Evolutionary conservation across 2,888 invertebrate genomes (phyloP).

Genomic region (Lepidochrysops patricia): DNA sequence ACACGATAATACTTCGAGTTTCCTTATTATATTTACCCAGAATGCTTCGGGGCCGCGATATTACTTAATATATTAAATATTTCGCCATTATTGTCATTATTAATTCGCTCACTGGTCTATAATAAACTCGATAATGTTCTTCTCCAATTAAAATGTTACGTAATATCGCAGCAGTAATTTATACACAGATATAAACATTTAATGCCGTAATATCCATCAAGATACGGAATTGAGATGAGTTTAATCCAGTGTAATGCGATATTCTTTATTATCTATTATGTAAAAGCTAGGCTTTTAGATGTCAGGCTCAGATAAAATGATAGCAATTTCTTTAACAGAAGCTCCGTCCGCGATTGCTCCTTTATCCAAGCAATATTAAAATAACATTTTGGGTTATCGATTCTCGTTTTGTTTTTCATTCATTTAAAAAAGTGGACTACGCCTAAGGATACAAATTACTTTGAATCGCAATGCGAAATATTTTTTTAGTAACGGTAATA

Average conservation of each 20-base stretch:
- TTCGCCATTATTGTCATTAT: not conserved
- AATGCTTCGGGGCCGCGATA: not conserved
- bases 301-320: conserved; percentile 5
- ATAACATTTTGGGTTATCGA: conserved; percentile 3
- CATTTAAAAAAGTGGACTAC: not conserved
- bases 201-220: conserved; percentile 11
- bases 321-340: conserved; percentile 6
- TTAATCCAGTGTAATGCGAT: conserved; percentile 10
- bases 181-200: conserved; percentile 12
- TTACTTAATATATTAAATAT: not conserved
- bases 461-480: not conserved
- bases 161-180: conserved; percentile 3
- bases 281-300: conserved; percentile 12
- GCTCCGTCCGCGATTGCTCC: conserved; percentile 2
- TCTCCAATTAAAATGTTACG: conserved; percentile 8
- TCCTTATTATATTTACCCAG: not conserved
- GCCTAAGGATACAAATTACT: not conserved
- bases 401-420: not conserved
- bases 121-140: conserved; percentile 6
- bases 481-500: not conserved
- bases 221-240: conserved; percentile 10
- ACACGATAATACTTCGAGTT: not conserved
- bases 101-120: not conserved
- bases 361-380: conserved; percentile 3
- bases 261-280: conserved; percentile 14